Evolutionary conservation across 2,888 invertebrate species (phyloP), one percentile per base, ranked within the genome.

Genomic region (Pharmacophagus antenor): DNA sequence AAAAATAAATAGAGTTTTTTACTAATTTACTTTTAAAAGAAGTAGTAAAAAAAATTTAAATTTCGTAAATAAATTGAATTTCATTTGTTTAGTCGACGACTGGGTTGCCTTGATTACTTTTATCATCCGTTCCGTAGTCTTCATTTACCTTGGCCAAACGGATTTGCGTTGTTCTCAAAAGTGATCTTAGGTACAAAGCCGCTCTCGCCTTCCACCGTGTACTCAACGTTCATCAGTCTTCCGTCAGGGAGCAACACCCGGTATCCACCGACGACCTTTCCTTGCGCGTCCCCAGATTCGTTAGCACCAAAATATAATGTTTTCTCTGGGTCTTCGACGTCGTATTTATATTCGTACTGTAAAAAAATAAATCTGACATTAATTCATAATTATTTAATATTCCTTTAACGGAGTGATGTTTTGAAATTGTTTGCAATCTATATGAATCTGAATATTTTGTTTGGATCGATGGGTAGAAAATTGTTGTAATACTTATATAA

Each of bases 341-440:
- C 94, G 80, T 94, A 95, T 80, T 94, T 92, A 82, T 93, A 95
- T 78, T 94, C 93, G 72, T 94, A 95, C 95, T 95, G 88, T 62
- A 82, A 72, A 68, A 58, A 63, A 67, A 65, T 65, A 31, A 15
- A 3, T 25, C 12, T 12, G 4, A n/a, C 4, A 5, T 1, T 37
- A n/a, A 8, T 27, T n/a, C 15, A 37, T 0, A 37, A 37, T n/a
- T 37, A n/a, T 37, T 37, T 37, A 37, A 15, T 31, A 7, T n/a
- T 37, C n/a, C n/a, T 10, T 8, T 4, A 27, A 2, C 6, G 37
- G n/a, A n/a, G n/a, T n/a, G n/a, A n/a, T n/a, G n/a, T n/a, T n/a
- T n/a, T n/a, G n/a, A n/a, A n/a, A n/a, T n/a, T n/a, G n/a, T n/a
- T n/a, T n/a, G n/a, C n/a, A n/a, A n/a, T 37, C n/a, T 8, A 37